Base-by-base conservation (phyloP, 2,888 invertebrate species). In the Schizaphis graminum region DNA sequence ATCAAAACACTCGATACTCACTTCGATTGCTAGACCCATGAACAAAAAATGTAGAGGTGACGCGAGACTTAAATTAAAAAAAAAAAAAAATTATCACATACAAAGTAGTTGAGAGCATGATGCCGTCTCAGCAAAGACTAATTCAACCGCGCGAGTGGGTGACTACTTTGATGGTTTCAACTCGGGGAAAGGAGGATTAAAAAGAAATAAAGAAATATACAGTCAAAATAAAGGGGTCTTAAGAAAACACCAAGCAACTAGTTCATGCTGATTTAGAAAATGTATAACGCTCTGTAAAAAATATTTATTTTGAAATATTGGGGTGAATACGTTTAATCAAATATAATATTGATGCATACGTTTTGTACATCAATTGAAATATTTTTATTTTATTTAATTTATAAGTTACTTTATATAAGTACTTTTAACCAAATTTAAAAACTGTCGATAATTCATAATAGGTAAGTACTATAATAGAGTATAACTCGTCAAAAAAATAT, bases 71-170 rank as follows among this genome's bases (percentile, higher is more conserved):
- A 84, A n/a, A 11, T 44, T 5, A 26, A 56, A 53, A 53, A 84
- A 84, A 56, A 35, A 56, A 3, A 41, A 61, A 57, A 41, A 92
- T 67, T 77, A 86, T 35, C 26, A 53, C 44, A 1, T 28, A 49
- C 28, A 24, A 61, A 49, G 35, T 67, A 28, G 47, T 21, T 28
- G 47, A 61, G 28, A 4, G 21, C 44, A 77, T 44, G 49, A 87
- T 10, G 92, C 87, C 26, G 88, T 77, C 41, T 53, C 41, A 49
- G 44, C n/a, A 92, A 77, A 92, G 77, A 92, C 92, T 92, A 88
- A 77, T 88, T 77, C n/a, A 28, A 53, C 53, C 28, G 85, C 44
- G 8, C 67, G 53, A 88, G 53, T 53, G 89, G 41, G 89, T n/a
- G 77, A 93, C 41, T 91, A 53, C 84, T 28, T 41, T 44, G 35